A percentile compares a stretch with the other conserved stretches of the same genome.
These are phyloP conservation scores for Athrips mouffetella DNA, from an alignment of 2,888 invertebrate genomes.

Conservation along the genomic window DNA sequence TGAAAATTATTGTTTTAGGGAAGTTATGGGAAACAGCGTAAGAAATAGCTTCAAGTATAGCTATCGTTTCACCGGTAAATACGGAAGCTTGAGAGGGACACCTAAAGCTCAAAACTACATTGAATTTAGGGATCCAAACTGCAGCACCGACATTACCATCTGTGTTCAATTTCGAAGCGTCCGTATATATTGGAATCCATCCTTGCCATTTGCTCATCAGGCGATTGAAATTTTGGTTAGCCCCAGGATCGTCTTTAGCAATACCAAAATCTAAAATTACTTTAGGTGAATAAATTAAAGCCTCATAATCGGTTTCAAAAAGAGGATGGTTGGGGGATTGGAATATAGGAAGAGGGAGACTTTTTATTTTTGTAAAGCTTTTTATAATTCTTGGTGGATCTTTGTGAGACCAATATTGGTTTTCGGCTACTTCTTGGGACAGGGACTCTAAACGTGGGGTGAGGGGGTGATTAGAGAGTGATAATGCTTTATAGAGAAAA, in stretches of 20 bases:
- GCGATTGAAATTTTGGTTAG: background rate
- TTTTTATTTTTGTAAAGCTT: no score
- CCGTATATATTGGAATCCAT: background rate
- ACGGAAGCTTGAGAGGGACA: background rate
- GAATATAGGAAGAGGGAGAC: no score
- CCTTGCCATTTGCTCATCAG: background rate
- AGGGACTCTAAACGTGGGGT: no score
- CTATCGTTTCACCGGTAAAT: slow-evolving; percentile 8
- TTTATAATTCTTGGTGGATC: no score
- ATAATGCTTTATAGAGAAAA: no score
- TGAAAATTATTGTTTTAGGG: background rate
- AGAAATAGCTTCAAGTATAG: slow-evolving; percentile 2
- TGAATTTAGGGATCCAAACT: slow-evolving; percentile 4
- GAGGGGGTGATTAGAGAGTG: no score
- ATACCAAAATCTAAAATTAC: background rate
- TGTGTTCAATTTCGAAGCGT: background rate
- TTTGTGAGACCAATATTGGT: no score
- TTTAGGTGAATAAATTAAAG: no score
- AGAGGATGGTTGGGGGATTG: no score
- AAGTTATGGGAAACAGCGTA: background rate
- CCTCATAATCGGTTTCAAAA: no score
- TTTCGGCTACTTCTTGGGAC: no score
- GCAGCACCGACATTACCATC: slow-evolving; percentile 1
- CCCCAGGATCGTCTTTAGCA: background rate
- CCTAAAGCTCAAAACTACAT: background rate